Percentiles rank a stretch among this genome's conserved stretches.
Evolutionary conservation across 2,797 vertebrate genomes (phyloP).

Genomic region (Spinus olivaceus): DNA sequence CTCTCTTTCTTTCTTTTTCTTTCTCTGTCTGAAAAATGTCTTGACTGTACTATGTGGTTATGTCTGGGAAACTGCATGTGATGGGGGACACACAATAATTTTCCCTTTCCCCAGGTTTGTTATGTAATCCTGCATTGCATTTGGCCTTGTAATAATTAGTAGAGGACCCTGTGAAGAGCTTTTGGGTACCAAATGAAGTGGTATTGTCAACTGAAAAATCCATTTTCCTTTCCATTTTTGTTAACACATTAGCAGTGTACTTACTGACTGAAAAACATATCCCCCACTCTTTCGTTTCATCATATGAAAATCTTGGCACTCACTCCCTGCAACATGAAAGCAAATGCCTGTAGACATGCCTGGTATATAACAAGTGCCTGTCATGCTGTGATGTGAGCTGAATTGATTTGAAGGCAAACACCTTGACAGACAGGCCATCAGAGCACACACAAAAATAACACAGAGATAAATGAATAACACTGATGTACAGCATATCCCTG

Average conservation of each 20-base stretch:
- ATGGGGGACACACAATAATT: background rate
- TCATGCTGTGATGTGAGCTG: background rate
- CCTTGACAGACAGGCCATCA: background rate
- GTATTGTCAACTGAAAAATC: background rate
- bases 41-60: background rate
- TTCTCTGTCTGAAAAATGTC: background rate
- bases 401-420: conserved; percentile 26
- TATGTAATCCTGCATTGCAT: background rate
- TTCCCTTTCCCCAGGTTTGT: background rate
- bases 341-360: background rate
- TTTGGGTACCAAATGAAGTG: background rate
- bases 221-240: background rate
- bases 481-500: background rate
- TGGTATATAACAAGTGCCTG: background rate
- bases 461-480: background rate
- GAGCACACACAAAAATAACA: background rate
- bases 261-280: background rate
- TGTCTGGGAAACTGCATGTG: background rate
- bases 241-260: background rate
- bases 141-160: background rate
- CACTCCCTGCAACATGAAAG: conserved; percentile 2
- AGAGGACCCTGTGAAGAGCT: background rate
- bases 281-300: background rate
- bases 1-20: rapidly evolving
- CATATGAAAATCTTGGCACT: conserved; percentile 12